Conservation (phyloP, 2,113 vertebrate species). For the Leptocoma aspasia region DNA sequence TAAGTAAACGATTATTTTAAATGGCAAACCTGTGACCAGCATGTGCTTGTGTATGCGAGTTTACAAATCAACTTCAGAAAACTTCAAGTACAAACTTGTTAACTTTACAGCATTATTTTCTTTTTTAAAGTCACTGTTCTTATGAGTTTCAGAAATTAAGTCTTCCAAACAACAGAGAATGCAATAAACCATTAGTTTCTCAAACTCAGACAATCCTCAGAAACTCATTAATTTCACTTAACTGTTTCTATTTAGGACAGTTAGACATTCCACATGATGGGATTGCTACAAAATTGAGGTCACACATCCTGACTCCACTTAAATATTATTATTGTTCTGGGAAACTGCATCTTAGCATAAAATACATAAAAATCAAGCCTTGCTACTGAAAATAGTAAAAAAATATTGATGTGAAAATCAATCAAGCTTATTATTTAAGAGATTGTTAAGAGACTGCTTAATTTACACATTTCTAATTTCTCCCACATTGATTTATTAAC, state of each 20-base stretch:
- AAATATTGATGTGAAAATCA: neutral
- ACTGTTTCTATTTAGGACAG: neutral
- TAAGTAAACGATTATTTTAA: neutral
- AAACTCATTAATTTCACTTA: constrained; percentile 14
- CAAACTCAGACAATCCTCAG: neutral
- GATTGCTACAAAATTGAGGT: neutral
- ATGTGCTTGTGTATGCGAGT: neutral
- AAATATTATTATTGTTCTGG: neutral
- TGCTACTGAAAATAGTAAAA: neutral
- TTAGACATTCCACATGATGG: neutral
- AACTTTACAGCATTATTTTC: neutral
- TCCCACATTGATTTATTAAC: neutral
- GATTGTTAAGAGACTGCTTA: neutral
- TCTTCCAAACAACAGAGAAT: neutral
- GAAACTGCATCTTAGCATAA: neutral
- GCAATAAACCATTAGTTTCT: neutral
- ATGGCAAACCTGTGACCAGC: neutral
- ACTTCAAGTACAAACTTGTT: neutral
- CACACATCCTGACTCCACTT: neutral
- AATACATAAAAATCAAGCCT: neutral
- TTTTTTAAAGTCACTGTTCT: neutral
- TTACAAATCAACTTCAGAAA: neutral
- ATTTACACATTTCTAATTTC: neutral
- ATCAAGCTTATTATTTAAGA: neutral
- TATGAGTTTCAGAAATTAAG: neutral